A percentile compares a stretch with the other conserved stretches of the same genome.
These are phyloP conservation scores for Fistularia commersonii DNA, from an alignment of 2,797 vertebrate genomes.

Conservation along the genomic window DNA sequence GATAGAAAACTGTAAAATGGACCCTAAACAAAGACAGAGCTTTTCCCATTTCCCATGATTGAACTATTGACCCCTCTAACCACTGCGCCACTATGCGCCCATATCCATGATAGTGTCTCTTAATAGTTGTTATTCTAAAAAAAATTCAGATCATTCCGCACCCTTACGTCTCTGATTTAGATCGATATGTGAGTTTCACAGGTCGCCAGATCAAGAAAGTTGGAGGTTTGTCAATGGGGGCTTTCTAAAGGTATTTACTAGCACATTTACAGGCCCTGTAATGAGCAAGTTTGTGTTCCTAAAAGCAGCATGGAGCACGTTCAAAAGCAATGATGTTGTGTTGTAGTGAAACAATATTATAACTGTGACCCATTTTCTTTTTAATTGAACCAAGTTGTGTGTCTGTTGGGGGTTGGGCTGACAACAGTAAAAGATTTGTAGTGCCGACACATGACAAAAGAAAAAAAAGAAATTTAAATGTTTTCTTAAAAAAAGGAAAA, in stretches of 20 bases:
- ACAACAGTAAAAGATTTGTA: too few relatives aligned
- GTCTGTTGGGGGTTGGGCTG: too few relatives aligned
- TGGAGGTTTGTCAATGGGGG: constrained; percentile 9
- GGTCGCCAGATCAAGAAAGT: neutral
- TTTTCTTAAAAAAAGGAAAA: constrained; percentile 16
- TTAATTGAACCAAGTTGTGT: neutral
- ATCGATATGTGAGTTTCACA: constrained; percentile 2
- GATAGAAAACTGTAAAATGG: too few relatives aligned
- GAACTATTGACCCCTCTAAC: too few relatives aligned
- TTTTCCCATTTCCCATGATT: too few relatives aligned
- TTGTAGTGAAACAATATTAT: constrained; percentile 7
- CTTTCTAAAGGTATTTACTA: constrained; percentile 47
- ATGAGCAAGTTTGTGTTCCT: constrained; percentile 53
- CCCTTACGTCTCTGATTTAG: too few relatives aligned
- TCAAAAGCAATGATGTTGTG: constrained; percentile 10
- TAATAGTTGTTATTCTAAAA: too few relatives aligned
- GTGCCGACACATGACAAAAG: neutral
- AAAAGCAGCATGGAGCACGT: constrained; percentile 27
- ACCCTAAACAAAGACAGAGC: too few relatives aligned
- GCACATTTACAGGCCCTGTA: constrained; percentile 47
- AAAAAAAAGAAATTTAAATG: constrained; percentile 16
- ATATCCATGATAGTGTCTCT: too few relatives aligned
- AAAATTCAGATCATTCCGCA: too few relatives aligned
- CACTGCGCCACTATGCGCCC: too few relatives aligned
- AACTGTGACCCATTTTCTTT: constrained; percentile 8